Conservation (phyloP, 2,113 vertebrate species). For the Trogon melanurus region DNA sequence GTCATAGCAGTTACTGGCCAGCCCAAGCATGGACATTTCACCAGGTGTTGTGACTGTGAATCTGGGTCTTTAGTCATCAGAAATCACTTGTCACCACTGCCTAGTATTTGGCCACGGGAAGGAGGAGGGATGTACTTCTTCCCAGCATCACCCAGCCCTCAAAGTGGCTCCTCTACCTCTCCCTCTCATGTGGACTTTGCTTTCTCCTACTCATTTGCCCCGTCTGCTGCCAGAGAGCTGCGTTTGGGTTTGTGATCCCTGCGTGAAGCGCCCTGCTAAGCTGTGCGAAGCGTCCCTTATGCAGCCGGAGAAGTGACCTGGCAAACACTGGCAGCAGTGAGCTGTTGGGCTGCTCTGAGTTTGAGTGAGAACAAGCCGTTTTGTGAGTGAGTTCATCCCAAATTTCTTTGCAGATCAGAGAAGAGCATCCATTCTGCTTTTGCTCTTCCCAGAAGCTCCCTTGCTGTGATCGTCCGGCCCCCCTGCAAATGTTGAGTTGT, state of each 20-base stretch:
- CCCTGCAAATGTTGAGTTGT: neutral
- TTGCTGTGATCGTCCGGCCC: accelerated
- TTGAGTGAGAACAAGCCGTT: neutral
- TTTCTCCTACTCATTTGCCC: neutral
- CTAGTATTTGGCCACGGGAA: no score
- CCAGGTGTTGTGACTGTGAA: neutral
- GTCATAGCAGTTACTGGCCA: neutral
- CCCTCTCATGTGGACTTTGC: neutral
- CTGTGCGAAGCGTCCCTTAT: neutral
- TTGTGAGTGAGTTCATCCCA: neutral
- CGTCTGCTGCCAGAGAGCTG: neutral
- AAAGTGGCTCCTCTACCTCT: neutral
- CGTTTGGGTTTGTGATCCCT: neutral
- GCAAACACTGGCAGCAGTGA: accelerated
- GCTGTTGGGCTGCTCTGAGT: neutral
- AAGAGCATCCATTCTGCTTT: neutral
- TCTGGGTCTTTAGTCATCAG: neutral
- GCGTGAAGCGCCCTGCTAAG: neutral
- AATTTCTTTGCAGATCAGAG: neutral
- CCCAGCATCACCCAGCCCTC: accelerated
- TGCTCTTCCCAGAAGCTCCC: neutral
- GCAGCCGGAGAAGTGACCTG: accelerated
- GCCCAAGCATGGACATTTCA: neutral
- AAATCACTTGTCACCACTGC: neutral
- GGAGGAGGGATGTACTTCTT: neutral